These are phyloP conservation scores for Tiliqua scincoides DNA, from an alignment of 2,113 vertebrate genomes.

Conservation along the genomic window DNA sequence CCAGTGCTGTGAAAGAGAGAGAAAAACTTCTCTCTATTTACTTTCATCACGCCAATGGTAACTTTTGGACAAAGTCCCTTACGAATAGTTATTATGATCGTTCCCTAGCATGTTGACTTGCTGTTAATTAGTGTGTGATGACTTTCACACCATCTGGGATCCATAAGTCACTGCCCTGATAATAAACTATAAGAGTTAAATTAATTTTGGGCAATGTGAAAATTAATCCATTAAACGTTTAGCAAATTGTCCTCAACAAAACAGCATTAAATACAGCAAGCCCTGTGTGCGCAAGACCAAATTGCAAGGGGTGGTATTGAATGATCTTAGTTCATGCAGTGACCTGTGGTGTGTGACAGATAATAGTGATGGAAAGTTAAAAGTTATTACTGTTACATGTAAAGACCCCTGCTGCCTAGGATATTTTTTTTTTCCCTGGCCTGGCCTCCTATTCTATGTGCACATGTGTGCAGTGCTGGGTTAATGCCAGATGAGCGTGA, in stretches of 20 bases:
- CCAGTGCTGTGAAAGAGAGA: too few relatives aligned
- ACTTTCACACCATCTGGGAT: neutral
- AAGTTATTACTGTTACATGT: neutral
- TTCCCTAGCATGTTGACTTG: neutral
- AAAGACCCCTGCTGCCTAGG: neutral
- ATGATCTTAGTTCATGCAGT: neutral
- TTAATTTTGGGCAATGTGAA: neutral
- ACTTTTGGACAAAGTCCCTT: neutral
- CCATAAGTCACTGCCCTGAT: neutral
- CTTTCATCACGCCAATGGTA: neutral
- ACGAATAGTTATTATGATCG: neutral
- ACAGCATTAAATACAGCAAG: neutral
- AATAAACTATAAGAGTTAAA: neutral
- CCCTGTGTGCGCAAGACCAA: neutral
- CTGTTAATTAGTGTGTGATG: accelerated
- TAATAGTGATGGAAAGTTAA: neutral
- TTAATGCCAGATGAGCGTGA: too few relatives aligned
- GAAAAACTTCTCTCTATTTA: too few relatives aligned
- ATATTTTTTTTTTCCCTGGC: neutral
- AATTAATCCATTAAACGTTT: slow-evolving; percentile 14
- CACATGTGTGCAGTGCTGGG: neutral
- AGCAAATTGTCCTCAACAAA: neutral
- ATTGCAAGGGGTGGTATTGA: neutral
- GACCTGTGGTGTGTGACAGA: neutral
- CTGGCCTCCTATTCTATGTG: neutral